Base-by-base conservation (phyloP, 2,797 vertebrate genomes). In the Erethizon dorsatum region DNA sequence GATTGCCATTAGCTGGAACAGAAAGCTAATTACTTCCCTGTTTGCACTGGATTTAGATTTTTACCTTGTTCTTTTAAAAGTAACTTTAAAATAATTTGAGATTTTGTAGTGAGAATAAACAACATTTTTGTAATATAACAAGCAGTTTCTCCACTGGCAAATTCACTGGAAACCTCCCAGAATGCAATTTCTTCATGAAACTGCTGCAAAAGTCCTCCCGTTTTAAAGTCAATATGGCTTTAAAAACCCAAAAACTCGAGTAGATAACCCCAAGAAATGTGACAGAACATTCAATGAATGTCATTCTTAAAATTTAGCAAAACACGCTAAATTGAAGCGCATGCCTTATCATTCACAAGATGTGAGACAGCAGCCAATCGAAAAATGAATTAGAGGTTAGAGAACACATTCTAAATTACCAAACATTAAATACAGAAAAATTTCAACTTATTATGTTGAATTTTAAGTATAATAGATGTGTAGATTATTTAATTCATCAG, bases 161-260 rank as follows among this genome's bases (percentile, higher is more conserved):
- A 93, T 89, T 82, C n/a, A 85, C 20, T 86, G 37, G 83, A 95
- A 94, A 41, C 24, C 22, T 94, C 65, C 14, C 67, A 79, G 37
- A 83, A 79, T 12, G 7, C n/a, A 87, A 83, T 90, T 78, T 95
- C 45, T 88, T 94, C 83, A 54, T 63, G 87, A 91, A 91, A 95
- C 10, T 86, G 33, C 33, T 80, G 83, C 59, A 56, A 73, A 71
- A 84, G 52, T 69, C 31, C 20, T 83, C 13, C 10, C 18, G 41
- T 33, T 31, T 41, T 41, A 41, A 41, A 41, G 33, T 1, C 54
- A 88, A 83, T 59, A 80, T 17, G 6, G 20, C 28, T 65, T 79
- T 41, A 11, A 73, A 73, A 88, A 85, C n/a, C 22, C 28, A 2
- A 4, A 71, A 37, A 17, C 17, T 85, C 2, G 24, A 87, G 45